Conservation (phyloP, 1,140 invertebrate species). For the Camponotus pennsylvanicus region DNA sequence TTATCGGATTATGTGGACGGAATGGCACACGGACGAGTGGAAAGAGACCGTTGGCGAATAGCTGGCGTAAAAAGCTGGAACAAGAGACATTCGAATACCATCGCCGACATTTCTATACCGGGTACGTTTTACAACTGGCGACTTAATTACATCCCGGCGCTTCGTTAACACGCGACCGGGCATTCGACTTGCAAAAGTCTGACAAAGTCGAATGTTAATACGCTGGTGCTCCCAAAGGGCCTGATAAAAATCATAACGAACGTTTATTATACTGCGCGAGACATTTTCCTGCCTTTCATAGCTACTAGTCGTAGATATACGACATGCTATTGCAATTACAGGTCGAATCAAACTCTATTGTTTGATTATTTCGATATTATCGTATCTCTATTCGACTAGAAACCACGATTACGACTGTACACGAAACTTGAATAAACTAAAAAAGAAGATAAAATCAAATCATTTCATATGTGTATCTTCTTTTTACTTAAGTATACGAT, state of each 20-base stretch:
- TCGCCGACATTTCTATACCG: constrained; percentile 26
- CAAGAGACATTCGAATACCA: constrained; percentile 26
- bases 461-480: neutral
- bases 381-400: neutral
- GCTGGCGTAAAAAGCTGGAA: neutral
- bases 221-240: neutral
- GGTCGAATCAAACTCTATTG: neutral
- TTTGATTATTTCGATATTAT: neutral
- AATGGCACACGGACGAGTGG: constrained; percentile 36
- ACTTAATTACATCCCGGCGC: constrained; percentile 65
- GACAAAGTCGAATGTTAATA: constrained; percentile 58
- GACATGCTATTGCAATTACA: neutral
- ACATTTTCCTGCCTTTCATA: neutral
- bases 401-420: neutral
- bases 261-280: neutral
- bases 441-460: neutral
- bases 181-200: constrained; percentile 58
- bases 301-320: neutral
- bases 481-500: neutral
- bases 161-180: constrained; percentile 54
- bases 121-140: constrained; percentile 68
- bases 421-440: neutral
- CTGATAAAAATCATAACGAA: constrained; percentile 42
- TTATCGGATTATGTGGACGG: constrained; percentile 70
- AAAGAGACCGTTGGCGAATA: neutral